Evolutionary conservation across 1,140 invertebrate species (phyloP).

Genomic region (Asobara japonica): DNA sequence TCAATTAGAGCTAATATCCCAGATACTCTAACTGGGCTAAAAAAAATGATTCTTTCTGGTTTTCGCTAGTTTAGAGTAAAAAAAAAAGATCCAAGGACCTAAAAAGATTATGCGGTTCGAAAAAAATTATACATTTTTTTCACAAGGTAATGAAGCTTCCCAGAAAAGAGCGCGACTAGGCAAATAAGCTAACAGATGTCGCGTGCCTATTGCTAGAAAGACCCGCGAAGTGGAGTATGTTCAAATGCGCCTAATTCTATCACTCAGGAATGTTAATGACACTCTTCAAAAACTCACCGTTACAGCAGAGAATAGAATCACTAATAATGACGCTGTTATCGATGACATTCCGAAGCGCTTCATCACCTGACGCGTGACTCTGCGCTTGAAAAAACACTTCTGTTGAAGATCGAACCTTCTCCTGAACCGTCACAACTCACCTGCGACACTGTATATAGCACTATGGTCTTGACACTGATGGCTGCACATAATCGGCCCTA

Average conservation of each 20-base stretch:
- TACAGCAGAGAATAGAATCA: background rate
- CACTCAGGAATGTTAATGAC: background rate
- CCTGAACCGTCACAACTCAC: background rate
- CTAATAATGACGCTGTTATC: background rate
- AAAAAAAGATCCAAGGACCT: too few relatives aligned
- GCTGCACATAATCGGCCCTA: background rate
- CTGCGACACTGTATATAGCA: background rate
- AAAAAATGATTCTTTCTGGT: too few relatives aligned
- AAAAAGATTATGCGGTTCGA: too few relatives aligned
- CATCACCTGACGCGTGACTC: background rate
- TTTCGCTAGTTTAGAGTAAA: too few relatives aligned
- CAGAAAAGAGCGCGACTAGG: too few relatives aligned
- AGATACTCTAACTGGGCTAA: too few relatives aligned
- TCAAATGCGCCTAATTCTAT: too few relatives aligned
- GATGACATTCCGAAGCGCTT: background rate
- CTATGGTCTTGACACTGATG: background rate
- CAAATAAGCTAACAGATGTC: too few relatives aligned
- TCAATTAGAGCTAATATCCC: too few relatives aligned
- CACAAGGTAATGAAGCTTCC: too few relatives aligned
- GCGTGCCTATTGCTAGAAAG: too few relatives aligned
- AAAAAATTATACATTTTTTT: too few relatives aligned
- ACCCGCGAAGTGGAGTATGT: background rate
- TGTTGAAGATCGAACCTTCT: background rate
- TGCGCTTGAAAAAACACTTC: background rate
- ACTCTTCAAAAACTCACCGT: background rate